Evolutionary conservation across 2,888 invertebrate genomes (phyloP), one percentile per base, ranked within the genome.

Genomic region (Coremacera marginata): DNA sequence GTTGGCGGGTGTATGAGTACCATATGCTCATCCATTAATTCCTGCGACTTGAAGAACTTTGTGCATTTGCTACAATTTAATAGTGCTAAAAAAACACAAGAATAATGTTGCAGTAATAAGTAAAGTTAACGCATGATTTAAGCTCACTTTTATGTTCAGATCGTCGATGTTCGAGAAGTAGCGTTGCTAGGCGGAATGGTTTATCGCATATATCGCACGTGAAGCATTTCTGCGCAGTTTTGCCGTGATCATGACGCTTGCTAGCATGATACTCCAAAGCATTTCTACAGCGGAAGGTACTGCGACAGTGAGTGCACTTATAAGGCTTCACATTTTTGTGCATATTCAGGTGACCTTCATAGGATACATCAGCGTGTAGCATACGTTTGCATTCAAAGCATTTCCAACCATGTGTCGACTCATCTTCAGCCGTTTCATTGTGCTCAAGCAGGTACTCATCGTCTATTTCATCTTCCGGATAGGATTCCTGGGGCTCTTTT

Each of bases 271-370:
- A 68, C 27, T 81, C 81, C 11, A 83, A 72, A 1, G 80, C 77
- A 19, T 60, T 37, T 34, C 78, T 80, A 31, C 82, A 83, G 60
- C 83, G 80, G 55, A 81, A 82, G 8, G 77, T 72, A n/a, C 76
- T 70, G 9, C 52, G n/a, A 44, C 83, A 83, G n/a, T 77, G 52
- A 0, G 62, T 5, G 70, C 83, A 83, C 71, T 75, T 79, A 75
- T 83, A 81, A 0, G 83, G 83, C 7, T 78, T 75, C 4, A 77
- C 27, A 75, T 82, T 77, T 52, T 75, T 81, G 62, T 84, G 83
- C 63, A 80, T 77, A 71, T 82, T 82, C 81, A 82, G 80, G 52
- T 83, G 84, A 1, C 82, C 81, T 22, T 83, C 82, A 76, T 82
- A 84, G 25, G 83, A 82, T 0, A 83, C 83, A 75, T 83, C 82